Evolutionary conservation across 2,113 vertebrate species (phyloP), one percentile per base, ranked within the genome.

Genomic region (Brachyhypopomus occidentalis): DNA sequence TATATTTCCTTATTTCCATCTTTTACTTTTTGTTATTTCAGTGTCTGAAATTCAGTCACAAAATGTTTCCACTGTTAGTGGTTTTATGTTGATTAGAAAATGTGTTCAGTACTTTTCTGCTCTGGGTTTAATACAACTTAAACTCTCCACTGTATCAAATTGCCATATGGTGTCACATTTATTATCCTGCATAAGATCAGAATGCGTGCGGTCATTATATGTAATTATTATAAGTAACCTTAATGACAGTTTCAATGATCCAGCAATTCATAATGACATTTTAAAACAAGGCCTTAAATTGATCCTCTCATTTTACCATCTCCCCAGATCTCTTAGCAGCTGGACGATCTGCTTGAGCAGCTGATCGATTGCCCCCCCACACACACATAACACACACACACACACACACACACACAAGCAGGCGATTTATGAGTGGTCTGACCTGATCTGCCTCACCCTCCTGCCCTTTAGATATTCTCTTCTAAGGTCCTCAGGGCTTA

Each of bases 381-480:
- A 66, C 12, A 0, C 45, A 1, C 30, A 1, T 3, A 1, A 30
- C 30, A 30, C 45, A 12, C 8, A 52, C 9, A 58, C 41, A 17
- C 79, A 75, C 58, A 30, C 30, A 3, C 45, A 12, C 8, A 52
- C 9, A 58, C 41, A 17, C 79, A 75, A 59, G 58, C 62, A 72
- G 66, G 73, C 74, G 77, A 64, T 81, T 81, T 81, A 76, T 22
- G 48, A 36, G 20, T 14, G 9, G 74, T 25, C 30, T 72, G 75
- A 76, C 63, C 66, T 75, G 82, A 79, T 71, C 77, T 16, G 23
- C 17, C 48, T 45, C 36, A 20, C 71, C n/a, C 72, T 45, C 11
- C n/a, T 77, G 66, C 74, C 79, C 79, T 75, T 75, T 75, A 23
- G 34, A 81, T 72, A 60, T 70, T 74, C 38, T 70, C 62, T 30